These are phyloP conservation scores for Pygoscelis adeliae DNA, from an alignment of 2,113 vertebrate genomes.

Conservation along the genomic window DNA sequence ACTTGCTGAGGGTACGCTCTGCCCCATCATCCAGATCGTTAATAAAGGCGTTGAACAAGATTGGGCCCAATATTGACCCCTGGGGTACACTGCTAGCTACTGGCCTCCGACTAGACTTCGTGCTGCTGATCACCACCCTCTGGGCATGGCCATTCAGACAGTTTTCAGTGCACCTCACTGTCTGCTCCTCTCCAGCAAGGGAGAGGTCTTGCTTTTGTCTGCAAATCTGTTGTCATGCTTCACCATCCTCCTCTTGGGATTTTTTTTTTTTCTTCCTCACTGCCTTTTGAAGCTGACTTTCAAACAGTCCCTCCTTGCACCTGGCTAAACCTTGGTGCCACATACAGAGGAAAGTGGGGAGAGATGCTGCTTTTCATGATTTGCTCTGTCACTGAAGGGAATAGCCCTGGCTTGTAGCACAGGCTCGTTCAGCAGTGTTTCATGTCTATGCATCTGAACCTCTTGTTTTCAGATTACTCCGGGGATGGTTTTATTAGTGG, in stretches of 20 bases:
- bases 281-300: background rate
- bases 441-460: background rate
- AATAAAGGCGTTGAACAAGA: background rate
- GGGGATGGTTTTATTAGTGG: background rate
- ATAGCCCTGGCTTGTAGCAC: background rate
- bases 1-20: background rate
- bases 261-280: background rate
- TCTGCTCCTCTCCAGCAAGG: background rate
- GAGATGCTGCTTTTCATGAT: background rate
- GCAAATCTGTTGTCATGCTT: background rate
- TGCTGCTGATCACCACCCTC: background rate
- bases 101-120: background rate
- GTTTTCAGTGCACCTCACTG: background rate
- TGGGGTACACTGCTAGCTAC: background rate
- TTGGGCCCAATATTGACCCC: background rate
- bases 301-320: background rate
- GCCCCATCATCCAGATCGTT: background rate
- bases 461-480: slow-evolving; percentile 29
- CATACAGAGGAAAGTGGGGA: background rate
- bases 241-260: background rate
- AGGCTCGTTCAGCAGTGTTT: background rate
- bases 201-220: background rate
- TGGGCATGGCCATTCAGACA: background rate
- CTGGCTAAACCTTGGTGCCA: background rate
- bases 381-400: background rate